A percentile compares a stretch with the other conserved stretches of the same genome.
phyloP scores from a whole-genome alignment of 2,888 invertebrate genomes.

The Colostygia pectinataria region DNA sequence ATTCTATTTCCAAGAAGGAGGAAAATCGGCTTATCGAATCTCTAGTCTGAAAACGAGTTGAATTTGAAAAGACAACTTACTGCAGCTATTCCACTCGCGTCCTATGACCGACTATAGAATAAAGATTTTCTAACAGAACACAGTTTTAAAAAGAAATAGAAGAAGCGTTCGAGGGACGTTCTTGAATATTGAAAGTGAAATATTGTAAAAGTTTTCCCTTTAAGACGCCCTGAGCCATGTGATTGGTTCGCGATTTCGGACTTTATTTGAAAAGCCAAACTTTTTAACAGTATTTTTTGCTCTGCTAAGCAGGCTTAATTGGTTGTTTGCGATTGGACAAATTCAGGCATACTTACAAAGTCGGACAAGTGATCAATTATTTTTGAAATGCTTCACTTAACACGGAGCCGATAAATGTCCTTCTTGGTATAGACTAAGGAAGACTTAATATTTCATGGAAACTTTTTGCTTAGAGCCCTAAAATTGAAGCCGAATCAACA shows the following conservation, averaged over 20 bases:
- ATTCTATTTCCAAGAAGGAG: too few species aligned
- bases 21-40: too few species aligned
- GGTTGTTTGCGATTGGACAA: conserved; percentile 6
- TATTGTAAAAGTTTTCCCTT: conserved; percentile 25
- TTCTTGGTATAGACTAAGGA: too few species aligned
- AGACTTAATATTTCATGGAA: too few species aligned
- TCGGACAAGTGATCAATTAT: neutral
- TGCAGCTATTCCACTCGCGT: too few species aligned
- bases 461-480: too few species aligned
- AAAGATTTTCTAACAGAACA: neutral
- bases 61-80: too few species aligned
- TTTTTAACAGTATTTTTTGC: conserved; percentile 21
- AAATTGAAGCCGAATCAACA: too few species aligned
- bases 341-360: neutral
- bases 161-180: conserved; percentile 18
- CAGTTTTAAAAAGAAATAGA: neutral
- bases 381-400: neutral
- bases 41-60: too few species aligned
- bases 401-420: too few species aligned
- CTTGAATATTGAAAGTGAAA: conserved; percentile 35
- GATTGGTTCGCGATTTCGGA: conserved; percentile 16
- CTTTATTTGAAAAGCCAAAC: conserved; percentile 12
- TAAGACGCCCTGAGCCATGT: conserved; percentile 17
- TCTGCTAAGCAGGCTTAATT: conserved; percentile 17
- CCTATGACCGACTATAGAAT: too few species aligned